Conservation (phyloP, 2,113 vertebrate genomes). For the Pithys albifrons region DNA sequence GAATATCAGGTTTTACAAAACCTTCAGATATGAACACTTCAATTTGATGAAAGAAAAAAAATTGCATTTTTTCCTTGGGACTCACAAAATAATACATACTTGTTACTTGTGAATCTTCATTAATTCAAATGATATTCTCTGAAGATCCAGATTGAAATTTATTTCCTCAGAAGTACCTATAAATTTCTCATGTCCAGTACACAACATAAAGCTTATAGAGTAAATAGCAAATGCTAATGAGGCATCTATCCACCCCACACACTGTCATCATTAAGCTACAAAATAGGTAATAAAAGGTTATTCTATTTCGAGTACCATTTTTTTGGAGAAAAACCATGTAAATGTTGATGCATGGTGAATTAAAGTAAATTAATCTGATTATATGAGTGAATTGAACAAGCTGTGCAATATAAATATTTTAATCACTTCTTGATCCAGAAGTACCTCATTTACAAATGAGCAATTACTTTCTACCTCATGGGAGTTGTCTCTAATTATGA, state of each 20-base stretch:
- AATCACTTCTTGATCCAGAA: constrained; percentile 87
- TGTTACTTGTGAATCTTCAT: background rate
- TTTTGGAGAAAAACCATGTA: constrained; percentile 57
- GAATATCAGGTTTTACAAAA: background rate
- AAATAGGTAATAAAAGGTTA: constrained; percentile 59
- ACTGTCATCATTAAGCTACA: constrained; percentile 28
- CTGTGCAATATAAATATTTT: constrained; percentile 90
- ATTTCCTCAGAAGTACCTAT: background rate
- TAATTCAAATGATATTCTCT: constrained; percentile 6
- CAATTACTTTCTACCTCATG: constrained; percentile 85
- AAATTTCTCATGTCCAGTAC: constrained; percentile 27
- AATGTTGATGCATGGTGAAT: constrained; percentile 76
- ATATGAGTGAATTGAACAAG: constrained; percentile 80
- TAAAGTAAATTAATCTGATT: constrained; percentile 82
- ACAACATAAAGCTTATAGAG: background rate
- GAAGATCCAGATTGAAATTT: background rate
- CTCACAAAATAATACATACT: background rate
- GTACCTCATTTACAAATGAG: constrained; percentile 88
- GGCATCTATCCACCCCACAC: background rate
- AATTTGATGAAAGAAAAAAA: background rate
- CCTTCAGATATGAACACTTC: background rate
- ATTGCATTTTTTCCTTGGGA: background rate
- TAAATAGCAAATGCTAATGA: constrained; percentile 25
- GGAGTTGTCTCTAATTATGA: constrained; percentile 81
- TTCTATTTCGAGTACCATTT: constrained; percentile 73